phyloP scores from a whole-genome alignment of 2,888 invertebrate species.

The Drosophila aldrichi region DNA sequence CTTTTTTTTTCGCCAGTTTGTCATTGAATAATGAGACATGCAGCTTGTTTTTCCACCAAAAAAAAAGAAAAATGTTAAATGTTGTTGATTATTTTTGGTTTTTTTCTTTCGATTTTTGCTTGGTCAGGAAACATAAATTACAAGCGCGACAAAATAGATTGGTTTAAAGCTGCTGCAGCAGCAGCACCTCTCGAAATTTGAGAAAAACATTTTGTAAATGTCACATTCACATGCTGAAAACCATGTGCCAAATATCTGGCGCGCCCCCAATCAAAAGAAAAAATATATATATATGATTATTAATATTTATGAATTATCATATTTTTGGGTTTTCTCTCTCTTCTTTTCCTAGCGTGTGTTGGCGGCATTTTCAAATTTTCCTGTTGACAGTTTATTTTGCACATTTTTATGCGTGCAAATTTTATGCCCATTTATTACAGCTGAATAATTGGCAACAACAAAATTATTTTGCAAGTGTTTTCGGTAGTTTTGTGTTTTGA shows the following conservation, averaged over 20 bases:
- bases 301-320: slow-evolving; percentile 36
- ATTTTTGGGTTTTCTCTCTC: slow-evolving; percentile 2
- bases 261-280: slow-evolving; percentile 51
- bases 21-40: slow-evolving; percentile 77
- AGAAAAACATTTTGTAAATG: slow-evolving; percentile 74
- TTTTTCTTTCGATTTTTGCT: neutral
- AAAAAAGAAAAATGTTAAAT: slow-evolving; percentile 24
- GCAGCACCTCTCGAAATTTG: slow-evolving; percentile 43
- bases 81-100: slow-evolving; percentile 18
- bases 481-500: slow-evolving; percentile 21
- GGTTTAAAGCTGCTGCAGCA: slow-evolving; percentile 34
- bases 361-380: slow-evolving; percentile 43
- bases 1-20: slow-evolving; percentile 43
- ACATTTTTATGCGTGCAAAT: slow-evolving; percentile 56
- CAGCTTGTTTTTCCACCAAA: slow-evolving; percentile 42
- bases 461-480: slow-evolving; percentile 46
- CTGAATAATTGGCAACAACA: slow-evolving; percentile 33
- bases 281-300: slow-evolving; percentile 31
- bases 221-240: slow-evolving; percentile 76
- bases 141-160: slow-evolving; percentile 55
- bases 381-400: slow-evolving; percentile 50
- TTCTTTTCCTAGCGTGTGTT: slow-evolving; percentile 22
- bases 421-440: slow-evolving; percentile 57
- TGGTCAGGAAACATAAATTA: slow-evolving; percentile 81
- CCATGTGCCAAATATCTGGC: slow-evolving; percentile 69